Conservation (phyloP, 2,888 invertebrate genomes). For the Hetaerina titia region DNA sequence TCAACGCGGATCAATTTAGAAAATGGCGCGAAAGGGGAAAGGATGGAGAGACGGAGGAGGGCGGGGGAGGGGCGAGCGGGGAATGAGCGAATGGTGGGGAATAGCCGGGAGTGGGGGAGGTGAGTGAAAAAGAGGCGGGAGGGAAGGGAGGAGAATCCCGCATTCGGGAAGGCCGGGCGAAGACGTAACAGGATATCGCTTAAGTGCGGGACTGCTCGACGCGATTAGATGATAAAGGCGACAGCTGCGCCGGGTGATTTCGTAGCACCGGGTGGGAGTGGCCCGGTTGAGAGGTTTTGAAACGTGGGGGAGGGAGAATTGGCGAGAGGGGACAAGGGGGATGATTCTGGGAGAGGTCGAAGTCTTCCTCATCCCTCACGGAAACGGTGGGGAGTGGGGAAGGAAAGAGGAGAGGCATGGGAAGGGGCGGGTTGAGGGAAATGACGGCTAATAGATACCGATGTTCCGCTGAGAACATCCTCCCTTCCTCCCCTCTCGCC, state of each 20-base stretch:
- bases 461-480: slow-evolving; percentile 6
- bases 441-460: slow-evolving; percentile 42
- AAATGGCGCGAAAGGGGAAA: neutral
- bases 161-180: slow-evolving; percentile 5
- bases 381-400: neutral
- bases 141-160: neutral
- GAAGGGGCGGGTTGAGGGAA: neutral
- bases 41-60: neutral
- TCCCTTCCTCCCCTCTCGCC: neutral
- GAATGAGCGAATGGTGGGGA: neutral
- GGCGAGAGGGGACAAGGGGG: neutral
- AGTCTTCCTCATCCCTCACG: neutral
- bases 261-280: neutral
- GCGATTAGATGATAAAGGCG: slow-evolving; percentile 50
- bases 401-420: neutral
- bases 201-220: neutral
- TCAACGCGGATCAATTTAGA: neutral
- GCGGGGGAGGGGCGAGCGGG: neutral
- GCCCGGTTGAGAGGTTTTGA: neutral
- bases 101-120: neutral
- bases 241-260: slow-evolving; percentile 25
- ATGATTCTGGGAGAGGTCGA: no score
- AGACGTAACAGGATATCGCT: neutral
- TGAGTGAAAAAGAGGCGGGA: neutral
- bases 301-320: neutral